Base-by-base conservation (phyloP, 2,888 invertebrate genomes). In the Anagyrus pseudococci region DNA sequence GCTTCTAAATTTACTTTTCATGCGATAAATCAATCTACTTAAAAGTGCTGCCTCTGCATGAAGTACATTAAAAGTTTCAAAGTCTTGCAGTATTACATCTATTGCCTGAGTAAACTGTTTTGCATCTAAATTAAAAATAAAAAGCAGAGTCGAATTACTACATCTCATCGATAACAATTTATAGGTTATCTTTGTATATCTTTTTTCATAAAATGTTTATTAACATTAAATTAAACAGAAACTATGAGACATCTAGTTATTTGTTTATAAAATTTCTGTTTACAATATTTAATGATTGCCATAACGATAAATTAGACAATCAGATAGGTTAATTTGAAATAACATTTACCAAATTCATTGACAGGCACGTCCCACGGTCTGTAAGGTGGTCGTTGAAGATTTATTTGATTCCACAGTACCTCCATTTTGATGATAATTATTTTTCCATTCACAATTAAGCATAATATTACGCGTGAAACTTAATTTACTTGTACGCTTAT, bases 11-110 rank as follows among this genome's bases (percentile, higher is more conserved):
- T 87, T 87, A 62, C 82, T 83, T 68, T 86, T 85, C 78, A 84
- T 85, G 69, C 86, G 84, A 69, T 87, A 87, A 25, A 86, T 73
- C 69, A 86, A 79, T 69, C 87, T 82, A 48, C 85, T 85, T 1
- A 86, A 74, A 62, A 86, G 70, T 2, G 86, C 85, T 67, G 85
- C 83, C 77, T 87, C 87, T 52, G 78, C 78, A 59, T 85, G 83
- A 6, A 87, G 73, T n/a, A 83, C 80, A 8, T 82, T 81, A 68
- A 85, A 84, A 41, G 70, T 69, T 47, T 72, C 66, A 22, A 78
- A 57, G n/a, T 77, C 76, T 19, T 66, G 63, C 25, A 69, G 59
- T 41, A 69, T 62, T 46, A 62, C 71, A 4, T 74, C 62, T 25
- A 77, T 29, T 1, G 29, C 33, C 2, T 52, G 37, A 1, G 67